phyloP scores from a whole-genome alignment of 2,113 vertebrate genomes.

The Microcebus griseorufus region DNA sequence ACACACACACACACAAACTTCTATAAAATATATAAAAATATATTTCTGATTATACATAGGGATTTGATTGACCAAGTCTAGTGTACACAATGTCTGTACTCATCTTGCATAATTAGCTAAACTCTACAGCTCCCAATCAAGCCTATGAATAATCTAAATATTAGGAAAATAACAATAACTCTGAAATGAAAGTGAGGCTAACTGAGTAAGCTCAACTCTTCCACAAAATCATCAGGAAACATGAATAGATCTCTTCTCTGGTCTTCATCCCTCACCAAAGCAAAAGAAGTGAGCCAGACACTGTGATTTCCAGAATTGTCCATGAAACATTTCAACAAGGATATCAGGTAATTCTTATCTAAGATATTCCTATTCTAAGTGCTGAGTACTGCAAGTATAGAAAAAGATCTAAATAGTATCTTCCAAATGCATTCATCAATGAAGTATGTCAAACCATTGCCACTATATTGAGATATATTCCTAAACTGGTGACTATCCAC shows the following conservation, averaged over 20 bases:
- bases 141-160: background rate
- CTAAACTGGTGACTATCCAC: background rate
- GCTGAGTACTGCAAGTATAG: background rate
- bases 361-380: background rate
- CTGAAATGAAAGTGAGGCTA: background rate
- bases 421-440: background rate
- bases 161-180: background rate
- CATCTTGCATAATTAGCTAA: background rate
- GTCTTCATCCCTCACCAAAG: background rate
- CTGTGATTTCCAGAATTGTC: background rate
- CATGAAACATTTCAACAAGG: background rate
- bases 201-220: background rate
- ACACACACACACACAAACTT: background rate
- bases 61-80: background rate
- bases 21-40: background rate
- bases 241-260: background rate
- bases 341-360: background rate
- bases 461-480: background rate
- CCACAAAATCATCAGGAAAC: background rate
- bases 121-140: background rate
- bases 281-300: background rate
- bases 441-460: background rate
- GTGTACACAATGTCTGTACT: background rate
- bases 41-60: background rate
- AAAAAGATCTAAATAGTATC: background rate